These are phyloP conservation scores for Blastobasis lacticolella DNA, from an alignment of 2,888 invertebrate genomes.

Conservation along the genomic window DNA sequence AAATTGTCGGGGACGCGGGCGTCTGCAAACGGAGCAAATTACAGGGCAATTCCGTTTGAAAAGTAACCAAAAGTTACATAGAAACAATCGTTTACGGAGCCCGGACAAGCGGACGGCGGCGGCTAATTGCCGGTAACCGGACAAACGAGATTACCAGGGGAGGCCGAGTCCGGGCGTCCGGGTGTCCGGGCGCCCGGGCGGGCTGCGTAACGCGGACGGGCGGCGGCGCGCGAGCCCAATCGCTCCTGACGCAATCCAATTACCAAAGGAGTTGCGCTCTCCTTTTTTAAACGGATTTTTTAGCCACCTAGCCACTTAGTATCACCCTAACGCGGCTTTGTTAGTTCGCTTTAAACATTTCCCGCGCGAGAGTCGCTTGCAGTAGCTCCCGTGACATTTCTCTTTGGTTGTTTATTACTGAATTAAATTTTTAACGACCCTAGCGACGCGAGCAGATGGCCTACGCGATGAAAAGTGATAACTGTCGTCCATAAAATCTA, in stretches of 20 bases:
- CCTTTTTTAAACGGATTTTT: constrained; percentile 28
- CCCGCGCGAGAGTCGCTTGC: too few relatives aligned
- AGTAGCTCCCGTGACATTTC: too few relatives aligned
- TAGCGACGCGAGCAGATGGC: too few relatives aligned
- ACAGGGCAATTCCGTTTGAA: background rate
- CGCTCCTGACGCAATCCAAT: constrained; percentile 44
- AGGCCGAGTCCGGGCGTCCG: background rate
- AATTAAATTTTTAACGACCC: too few relatives aligned
- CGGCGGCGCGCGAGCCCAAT: constrained; percentile 24
- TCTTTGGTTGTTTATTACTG: too few relatives aligned
- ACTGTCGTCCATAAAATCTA: too few relatives aligned
- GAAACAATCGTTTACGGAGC: constrained; percentile 13
- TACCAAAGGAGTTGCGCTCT: constrained; percentile 28
- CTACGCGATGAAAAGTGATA: too few relatives aligned
- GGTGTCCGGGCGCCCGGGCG: constrained; percentile 12
- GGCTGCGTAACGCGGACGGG: background rate
- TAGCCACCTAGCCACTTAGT: background rate
- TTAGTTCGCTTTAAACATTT: too few relatives aligned
- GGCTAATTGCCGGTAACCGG: constrained; percentile 53
- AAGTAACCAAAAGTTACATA: constrained; percentile 3
- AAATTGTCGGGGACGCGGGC: too few relatives aligned
- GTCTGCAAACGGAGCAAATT: too few relatives aligned
- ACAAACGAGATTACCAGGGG: constrained; percentile 44
- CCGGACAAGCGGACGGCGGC: constrained; percentile 25
- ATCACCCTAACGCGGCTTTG: too few relatives aligned